Percentiles rank a stretch among this genome's conserved stretches.
These are phyloP conservation scores for Pseudococcus longispinus DNA, from an alignment of 2,888 invertebrate genomes.

Conservation along the genomic window DNA sequence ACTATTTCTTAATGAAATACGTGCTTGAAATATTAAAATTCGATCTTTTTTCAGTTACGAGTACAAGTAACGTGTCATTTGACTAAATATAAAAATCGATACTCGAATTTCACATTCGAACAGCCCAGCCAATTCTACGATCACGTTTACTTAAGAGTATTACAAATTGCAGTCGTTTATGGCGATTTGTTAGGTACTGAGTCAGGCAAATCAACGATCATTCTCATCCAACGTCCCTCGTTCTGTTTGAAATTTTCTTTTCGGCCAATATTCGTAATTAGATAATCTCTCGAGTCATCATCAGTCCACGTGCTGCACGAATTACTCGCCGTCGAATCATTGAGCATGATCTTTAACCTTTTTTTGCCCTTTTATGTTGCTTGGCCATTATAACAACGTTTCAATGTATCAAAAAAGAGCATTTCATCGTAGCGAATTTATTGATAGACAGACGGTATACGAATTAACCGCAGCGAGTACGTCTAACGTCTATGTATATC, in stretches of 20 bases:
- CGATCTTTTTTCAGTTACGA: not conserved
- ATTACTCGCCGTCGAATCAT: not conserved
- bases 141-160: not conserved
- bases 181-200: no score
- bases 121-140: not conserved
- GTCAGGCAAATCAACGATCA: no score
- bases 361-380: not conserved
- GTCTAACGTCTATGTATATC: not conserved
- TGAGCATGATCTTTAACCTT: not conserved
- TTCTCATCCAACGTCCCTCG: not conserved
- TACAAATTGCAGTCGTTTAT: no score
- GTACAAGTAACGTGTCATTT: not conserved
- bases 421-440: not conserved
- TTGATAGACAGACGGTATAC: not conserved
- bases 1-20: conserved; percentile 28
- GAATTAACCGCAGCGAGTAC: not conserved
- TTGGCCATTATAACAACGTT: not conserved
- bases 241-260: not conserved
- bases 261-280: not conserved
- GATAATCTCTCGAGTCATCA: not conserved
- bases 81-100: not conserved
- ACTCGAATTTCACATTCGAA: not conserved
- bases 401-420: not conserved
- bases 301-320: not conserved
- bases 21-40: not conserved